Evolutionary conservation across 2,113 vertebrate species (phyloP).

Genomic region (Hiodon tergisus): DNA sequence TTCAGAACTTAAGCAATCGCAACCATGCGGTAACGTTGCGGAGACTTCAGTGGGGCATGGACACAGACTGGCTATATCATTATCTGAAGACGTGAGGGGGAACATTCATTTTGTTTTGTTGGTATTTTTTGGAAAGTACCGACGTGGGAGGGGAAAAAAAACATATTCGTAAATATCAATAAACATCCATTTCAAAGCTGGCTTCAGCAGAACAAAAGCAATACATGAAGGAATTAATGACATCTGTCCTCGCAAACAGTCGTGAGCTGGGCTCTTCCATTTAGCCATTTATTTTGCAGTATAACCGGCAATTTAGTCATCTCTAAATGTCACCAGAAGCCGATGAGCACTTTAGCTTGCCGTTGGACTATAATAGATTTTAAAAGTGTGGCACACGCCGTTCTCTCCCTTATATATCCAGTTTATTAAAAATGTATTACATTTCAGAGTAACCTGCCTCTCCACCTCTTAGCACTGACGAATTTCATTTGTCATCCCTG

Average conservation of each 20-base stretch:
- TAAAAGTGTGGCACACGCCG: constrained; percentile 35
- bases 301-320: constrained; percentile 63
- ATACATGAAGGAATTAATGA: constrained; percentile 35
- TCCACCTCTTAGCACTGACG: constrained; percentile 34
- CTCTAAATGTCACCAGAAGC: constrained; percentile 66
- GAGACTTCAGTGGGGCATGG: too few relatives aligned
- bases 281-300: constrained; percentile 57
- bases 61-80: too few relatives aligned
- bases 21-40: too few relatives aligned
- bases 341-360: constrained; percentile 43
- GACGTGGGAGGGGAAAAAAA: constrained; percentile 6
- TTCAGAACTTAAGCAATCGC: too few relatives aligned
- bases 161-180: constrained; percentile 21
- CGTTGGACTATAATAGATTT: constrained; percentile 53
- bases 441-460: constrained; percentile 33
- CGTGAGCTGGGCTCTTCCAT: constrained; percentile 53
- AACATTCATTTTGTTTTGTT: not conserved
- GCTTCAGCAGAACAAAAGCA: constrained; percentile 29
- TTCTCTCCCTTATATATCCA: constrained; percentile 39
- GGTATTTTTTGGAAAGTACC: not conserved
- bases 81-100: not conserved
- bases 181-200: constrained; percentile 25
- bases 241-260: constrained; percentile 50
- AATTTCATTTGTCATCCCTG: constrained; percentile 30
- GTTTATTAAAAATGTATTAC: constrained; percentile 47